phyloP scores from a whole-genome alignment of 1,140 invertebrate genomes.

The Galleria mellonella region DNA sequence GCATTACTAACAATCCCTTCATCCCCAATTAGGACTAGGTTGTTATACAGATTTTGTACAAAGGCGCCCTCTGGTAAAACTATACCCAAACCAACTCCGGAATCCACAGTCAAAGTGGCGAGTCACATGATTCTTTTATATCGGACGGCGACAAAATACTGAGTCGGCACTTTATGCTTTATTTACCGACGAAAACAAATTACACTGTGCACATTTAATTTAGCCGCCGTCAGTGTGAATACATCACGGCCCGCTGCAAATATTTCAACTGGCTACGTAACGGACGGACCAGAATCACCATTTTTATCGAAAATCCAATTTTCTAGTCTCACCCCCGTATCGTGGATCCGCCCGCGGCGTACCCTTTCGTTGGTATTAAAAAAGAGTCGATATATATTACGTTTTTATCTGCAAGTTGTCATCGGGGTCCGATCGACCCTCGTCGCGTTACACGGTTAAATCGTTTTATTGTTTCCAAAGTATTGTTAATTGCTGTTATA shows the following conservation, averaged over 20 bases:
- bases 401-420: constrained; percentile 12
- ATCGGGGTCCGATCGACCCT: constrained; percentile 4
- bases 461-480: constrained; percentile 10
- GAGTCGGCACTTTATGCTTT: too few species aligned
- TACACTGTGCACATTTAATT: too few species aligned
- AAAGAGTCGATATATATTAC: constrained; percentile 11
- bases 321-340: constrained; percentile 7
- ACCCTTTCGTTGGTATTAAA: constrained; percentile 8
- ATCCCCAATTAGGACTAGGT: too few species aligned
- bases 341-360: background rate
- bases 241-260: background rate
- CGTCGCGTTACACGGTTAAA: constrained; percentile 7
- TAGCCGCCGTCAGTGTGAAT: too few species aligned
- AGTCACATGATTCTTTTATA: too few species aligned
- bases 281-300: background rate
- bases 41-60: too few species aligned
- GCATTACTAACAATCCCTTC: too few species aligned
- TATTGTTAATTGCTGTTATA: constrained; percentile 7
- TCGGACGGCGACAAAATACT: too few species aligned
- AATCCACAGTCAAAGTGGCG: too few species aligned
- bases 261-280: background rate
- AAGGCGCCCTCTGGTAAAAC: too few species aligned
- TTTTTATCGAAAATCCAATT: constrained; percentile 20
- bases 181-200: too few species aligned
- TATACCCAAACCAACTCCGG: too few species aligned